Percentiles rank a stretch among this genome's conserved stretches.
Evolutionary conservation across 2,888 invertebrate genomes (phyloP).

Genomic region (Autographa gamma): DNA sequence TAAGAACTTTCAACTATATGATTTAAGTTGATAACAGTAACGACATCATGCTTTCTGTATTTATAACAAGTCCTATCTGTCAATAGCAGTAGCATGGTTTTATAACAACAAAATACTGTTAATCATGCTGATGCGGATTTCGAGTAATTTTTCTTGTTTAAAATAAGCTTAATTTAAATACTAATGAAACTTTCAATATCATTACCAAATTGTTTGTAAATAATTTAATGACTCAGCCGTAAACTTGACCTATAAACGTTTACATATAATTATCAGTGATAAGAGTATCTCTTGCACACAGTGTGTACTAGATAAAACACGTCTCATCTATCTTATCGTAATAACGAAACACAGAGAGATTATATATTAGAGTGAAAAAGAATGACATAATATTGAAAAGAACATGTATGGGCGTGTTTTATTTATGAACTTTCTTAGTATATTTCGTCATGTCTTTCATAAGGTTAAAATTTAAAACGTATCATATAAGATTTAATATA

Average conservation of each 20-base stretch:
- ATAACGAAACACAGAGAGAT: conserved; percentile 28
- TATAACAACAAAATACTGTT: too few relatives aligned
- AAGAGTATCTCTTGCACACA: conserved; percentile 11
- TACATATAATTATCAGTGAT: conserved; percentile 15
- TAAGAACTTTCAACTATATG: too few relatives aligned
- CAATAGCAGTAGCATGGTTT: too few relatives aligned
- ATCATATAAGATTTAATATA: too few relatives aligned
- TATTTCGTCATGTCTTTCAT: background rate
- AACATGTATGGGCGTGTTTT: background rate
- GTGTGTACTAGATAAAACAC: conserved; percentile 28
- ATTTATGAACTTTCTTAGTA: background rate
- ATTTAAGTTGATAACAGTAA: too few relatives aligned
- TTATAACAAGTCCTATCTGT: too few relatives aligned
- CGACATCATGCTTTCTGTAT: too few relatives aligned
- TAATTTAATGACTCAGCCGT: conserved; percentile 30
- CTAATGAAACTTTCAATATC: background rate
- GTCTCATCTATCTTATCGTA: conserved; percentile 33
- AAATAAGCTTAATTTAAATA: too few relatives aligned
- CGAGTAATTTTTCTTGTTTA: too few relatives aligned
- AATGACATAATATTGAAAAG: conserved; percentile 19
- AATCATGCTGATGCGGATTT: too few relatives aligned
- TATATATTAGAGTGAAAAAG: background rate
- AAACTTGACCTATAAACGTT: conserved; percentile 46
- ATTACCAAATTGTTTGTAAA: conserved; percentile 41
- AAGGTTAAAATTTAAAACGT: too few relatives aligned